These are phyloP conservation scores for Halcyon senegalensis DNA, from an alignment of 2,113 vertebrate genomes.

Conservation along the genomic window DNA sequence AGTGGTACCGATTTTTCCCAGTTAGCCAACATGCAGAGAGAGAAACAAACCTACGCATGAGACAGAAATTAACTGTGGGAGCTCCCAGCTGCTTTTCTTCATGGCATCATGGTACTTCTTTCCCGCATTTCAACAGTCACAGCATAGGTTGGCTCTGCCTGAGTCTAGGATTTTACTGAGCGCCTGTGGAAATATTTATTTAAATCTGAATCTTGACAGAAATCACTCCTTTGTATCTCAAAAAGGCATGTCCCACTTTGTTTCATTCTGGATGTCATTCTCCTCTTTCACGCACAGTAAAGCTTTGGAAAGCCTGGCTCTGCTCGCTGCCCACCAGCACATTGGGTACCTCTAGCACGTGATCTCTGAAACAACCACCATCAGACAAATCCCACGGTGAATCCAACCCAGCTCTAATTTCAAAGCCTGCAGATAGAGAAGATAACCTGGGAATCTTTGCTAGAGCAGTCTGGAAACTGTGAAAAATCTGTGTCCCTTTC, in stretches of 20 bases:
- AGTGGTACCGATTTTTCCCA: neutral
- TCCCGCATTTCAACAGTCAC: neutral
- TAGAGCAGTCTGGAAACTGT: neutral
- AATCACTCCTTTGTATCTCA: neutral
- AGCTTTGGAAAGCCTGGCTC: neutral
- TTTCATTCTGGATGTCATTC: neutral
- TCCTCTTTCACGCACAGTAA: neutral
- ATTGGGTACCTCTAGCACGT: neutral
- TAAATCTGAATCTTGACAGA: neutral
- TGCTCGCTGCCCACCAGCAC: neutral
- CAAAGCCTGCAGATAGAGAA: neutral
- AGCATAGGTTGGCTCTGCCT: neutral
- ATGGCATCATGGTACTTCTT: neutral
- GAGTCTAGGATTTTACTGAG: neutral
- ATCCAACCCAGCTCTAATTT: neutral
- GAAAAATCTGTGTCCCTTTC: neutral
- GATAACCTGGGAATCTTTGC: neutral
- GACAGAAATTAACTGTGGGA: neutral
- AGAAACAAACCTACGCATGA: neutral
- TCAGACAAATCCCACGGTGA: neutral
- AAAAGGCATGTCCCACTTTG: neutral
- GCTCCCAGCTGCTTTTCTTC: neutral
- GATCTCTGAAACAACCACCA: neutral
- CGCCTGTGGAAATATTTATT: neutral
- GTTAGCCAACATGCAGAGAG: neutral